Evolutionary conservation across 2,113 vertebrate species (phyloP).

Genomic region (Orcinus orca): DNA sequence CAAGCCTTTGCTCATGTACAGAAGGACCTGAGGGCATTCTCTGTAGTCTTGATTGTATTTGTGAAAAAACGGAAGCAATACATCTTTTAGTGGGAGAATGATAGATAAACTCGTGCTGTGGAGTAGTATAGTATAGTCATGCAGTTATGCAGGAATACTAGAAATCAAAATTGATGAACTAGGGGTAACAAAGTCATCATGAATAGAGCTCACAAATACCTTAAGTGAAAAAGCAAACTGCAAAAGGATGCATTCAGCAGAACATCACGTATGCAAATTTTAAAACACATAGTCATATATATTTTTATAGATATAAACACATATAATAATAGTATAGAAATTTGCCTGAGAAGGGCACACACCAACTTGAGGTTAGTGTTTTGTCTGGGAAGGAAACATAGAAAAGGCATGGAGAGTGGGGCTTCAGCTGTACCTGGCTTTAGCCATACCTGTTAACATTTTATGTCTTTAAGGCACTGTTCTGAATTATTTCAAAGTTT

Average conservation of each 20-base stretch:
- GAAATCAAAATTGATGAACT: not conserved
- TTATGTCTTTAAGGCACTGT: not conserved
- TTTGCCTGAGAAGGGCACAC: not conserved
- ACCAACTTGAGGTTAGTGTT: not conserved
- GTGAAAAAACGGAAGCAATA: not conserved
- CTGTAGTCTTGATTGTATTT: not conserved
- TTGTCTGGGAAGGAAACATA: not conserved
- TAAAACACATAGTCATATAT: not conserved
- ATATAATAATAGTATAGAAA: not conserved
- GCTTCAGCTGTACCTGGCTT: not conserved
- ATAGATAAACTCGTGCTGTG: not conserved
- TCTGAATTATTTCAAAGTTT: slow-evolving; percentile 37
- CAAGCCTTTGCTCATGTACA: not conserved
- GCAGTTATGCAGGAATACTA: not conserved
- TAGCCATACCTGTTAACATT: not conserved
- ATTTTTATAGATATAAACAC: not conserved
- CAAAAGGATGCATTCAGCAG: not conserved
- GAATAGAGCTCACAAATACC: not conserved
- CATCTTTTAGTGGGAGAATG: not conserved
- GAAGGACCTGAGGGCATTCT: not conserved
- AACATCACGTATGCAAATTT: not conserved
- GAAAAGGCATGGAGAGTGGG: not conserved
- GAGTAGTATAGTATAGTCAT: not conserved
- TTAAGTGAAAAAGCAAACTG: not conserved
- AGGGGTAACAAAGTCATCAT: not conserved